phyloP scores from a whole-genome alignment of 2,797 vertebrate species.

The Okamejei kenojei region DNA sequence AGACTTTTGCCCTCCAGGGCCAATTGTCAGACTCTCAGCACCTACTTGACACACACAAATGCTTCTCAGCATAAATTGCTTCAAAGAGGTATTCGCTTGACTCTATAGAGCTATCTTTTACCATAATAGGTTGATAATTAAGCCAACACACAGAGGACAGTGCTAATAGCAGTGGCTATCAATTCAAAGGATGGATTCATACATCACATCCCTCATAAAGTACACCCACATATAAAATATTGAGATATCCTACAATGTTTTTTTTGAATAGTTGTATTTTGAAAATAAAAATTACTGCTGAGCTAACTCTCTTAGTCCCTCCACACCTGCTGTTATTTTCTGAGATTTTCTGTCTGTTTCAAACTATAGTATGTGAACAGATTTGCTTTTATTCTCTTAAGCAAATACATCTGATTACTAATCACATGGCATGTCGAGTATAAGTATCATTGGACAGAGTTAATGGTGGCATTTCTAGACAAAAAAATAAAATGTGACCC shows the following conservation, averaged over 20 bases:
- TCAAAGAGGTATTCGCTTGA: constrained; percentile 28
- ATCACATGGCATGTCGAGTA: neutral
- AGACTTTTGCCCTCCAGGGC: constrained; percentile 29
- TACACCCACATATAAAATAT: neutral
- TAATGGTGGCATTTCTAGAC: neutral
- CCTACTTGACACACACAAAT: constrained; percentile 33
- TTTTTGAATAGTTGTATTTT: neutral
- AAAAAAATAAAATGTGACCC: neutral
- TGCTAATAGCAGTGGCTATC: constrained; percentile 16
- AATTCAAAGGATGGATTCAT: neutral
- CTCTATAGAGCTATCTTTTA: constrained; percentile 13
- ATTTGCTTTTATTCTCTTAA: neutral
- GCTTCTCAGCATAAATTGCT: constrained; percentile 32
- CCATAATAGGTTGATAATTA: constrained; percentile 26
- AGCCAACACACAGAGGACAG: neutral
- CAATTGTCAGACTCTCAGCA: constrained; percentile 32
- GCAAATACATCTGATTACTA: neutral
- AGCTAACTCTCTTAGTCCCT: neutral
- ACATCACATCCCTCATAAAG: neutral
- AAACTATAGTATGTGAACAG: neutral
- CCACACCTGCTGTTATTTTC: neutral
- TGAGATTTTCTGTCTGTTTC: constrained; percentile 1
- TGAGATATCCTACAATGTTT: constrained; percentile 13
- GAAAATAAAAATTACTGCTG: neutral
- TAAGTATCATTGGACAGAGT: neutral